Conservation (phyloP, 2,113 vertebrate genomes). For the Progne subis region DNA sequence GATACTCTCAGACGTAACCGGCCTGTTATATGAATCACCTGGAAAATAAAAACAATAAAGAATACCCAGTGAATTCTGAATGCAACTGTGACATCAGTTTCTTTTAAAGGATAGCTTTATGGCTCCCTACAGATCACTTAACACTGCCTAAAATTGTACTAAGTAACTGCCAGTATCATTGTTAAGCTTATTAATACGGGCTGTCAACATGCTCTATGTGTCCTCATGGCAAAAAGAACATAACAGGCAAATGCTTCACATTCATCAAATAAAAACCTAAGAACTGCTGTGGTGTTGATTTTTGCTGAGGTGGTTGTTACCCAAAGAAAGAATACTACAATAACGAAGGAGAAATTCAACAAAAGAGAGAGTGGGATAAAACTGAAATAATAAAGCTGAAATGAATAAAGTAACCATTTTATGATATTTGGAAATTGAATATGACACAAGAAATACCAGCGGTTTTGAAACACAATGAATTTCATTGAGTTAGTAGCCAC, state of each 20-base stretch:
- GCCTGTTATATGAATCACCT: conserved; percentile 98
- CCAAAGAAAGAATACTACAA: background rate
- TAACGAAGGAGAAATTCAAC: background rate
- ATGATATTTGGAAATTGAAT: background rate
- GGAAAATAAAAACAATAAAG: conserved; percentile 66
- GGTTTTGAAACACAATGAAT: background rate
- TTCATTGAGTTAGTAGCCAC: background rate
- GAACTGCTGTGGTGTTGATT: background rate
- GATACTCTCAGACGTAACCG: conserved; percentile 93
- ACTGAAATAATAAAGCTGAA: background rate
- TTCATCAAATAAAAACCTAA: conserved; percentile 28
- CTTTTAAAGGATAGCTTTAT: conserved; percentile 25
- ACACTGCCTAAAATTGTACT: conserved; percentile 14
- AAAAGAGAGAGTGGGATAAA: background rate
- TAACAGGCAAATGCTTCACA: conserved; percentile 35
- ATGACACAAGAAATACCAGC: background rate
- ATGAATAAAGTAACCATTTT: background rate
- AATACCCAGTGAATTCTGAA: conserved; percentile 49
- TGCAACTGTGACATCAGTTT: conserved; percentile 13
- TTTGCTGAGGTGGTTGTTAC: background rate
- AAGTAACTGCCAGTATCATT: conserved; percentile 11
- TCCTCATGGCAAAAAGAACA: conserved; percentile 40
- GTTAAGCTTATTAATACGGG: conserved; percentile 47
- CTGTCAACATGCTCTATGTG: conserved; percentile 7
- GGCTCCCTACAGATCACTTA: background rate